These are phyloP conservation scores for Tinamus guttatus DNA, from an alignment of 2,113 vertebrate genomes.

Conservation along the genomic window DNA sequence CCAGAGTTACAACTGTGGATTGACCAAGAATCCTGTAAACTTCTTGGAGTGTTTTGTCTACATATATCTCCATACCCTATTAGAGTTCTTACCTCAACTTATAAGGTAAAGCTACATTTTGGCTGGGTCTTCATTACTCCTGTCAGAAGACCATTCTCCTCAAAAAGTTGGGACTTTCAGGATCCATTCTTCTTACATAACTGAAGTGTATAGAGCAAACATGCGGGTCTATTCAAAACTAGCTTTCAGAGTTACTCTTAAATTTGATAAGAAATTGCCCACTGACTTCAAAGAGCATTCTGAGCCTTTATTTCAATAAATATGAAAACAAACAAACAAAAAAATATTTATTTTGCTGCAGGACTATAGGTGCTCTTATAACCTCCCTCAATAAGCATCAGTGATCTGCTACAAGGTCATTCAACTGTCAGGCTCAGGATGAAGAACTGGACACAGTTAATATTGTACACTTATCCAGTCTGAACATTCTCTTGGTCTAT, in stretches of 20 bases:
- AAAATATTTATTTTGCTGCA: neutral
- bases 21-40: neutral
- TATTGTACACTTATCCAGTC: neutral
- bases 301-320: neutral
- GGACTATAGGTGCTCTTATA: neutral
- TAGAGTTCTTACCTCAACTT: neutral
- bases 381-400: neutral
- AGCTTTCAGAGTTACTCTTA: neutral
- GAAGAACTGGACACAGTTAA: neutral
- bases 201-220: neutral
- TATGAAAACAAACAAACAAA: neutral
- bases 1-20: neutral
- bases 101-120: neutral
- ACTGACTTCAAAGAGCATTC: neutral
- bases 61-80: neutral
- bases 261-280: neutral
- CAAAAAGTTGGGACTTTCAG: neutral
- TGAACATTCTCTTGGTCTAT: neutral
- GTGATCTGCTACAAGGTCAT: neutral
- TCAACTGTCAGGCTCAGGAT: neutral
- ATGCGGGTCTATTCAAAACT: neutral
- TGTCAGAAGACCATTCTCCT: neutral
- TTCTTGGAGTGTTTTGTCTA: neutral
- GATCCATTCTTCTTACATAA: neutral
- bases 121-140: neutral